Evolutionary conservation across 2,113 vertebrate species (phyloP).

Genomic region (Neomonachus schauinslandi): DNA sequence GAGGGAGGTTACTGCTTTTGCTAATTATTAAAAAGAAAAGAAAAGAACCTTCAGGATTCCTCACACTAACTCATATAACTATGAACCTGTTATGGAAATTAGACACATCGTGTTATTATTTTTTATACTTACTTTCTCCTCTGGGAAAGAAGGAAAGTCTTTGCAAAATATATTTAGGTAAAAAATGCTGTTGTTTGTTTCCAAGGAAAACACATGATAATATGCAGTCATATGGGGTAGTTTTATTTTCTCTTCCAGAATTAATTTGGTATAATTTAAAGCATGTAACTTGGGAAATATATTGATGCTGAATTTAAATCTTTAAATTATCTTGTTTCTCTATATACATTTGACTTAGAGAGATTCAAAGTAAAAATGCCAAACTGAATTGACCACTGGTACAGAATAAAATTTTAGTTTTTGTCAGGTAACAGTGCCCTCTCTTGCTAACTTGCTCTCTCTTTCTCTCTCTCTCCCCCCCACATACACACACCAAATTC

Average conservation of each 20-base stretch:
- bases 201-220: not conserved
- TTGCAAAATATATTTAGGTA: not conserved
- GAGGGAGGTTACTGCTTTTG: not conserved
- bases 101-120: not conserved
- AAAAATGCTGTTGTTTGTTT: not conserved
- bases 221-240: not conserved
- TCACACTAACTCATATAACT: not conserved
- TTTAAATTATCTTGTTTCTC: not conserved
- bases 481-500: not conserved
- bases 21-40: not conserved
- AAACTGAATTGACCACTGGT: not conserved
- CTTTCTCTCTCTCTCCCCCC: not conserved
- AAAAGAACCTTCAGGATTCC: not conserved
- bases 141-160: not conserved
- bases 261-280: conserved; percentile 27
- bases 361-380: not conserved
- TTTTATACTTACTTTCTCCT: not conserved
- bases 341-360: not conserved
- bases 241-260: conserved; percentile 17
- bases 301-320: conserved; percentile 9
- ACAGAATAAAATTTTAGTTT: not conserved
- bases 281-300: not conserved
- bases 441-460: not conserved
- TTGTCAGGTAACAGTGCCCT: not conserved
- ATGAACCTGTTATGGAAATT: not conserved